phyloP scores from a whole-genome alignment of 1,140 invertebrate species.

The Gryllus bimaculatus region DNA sequence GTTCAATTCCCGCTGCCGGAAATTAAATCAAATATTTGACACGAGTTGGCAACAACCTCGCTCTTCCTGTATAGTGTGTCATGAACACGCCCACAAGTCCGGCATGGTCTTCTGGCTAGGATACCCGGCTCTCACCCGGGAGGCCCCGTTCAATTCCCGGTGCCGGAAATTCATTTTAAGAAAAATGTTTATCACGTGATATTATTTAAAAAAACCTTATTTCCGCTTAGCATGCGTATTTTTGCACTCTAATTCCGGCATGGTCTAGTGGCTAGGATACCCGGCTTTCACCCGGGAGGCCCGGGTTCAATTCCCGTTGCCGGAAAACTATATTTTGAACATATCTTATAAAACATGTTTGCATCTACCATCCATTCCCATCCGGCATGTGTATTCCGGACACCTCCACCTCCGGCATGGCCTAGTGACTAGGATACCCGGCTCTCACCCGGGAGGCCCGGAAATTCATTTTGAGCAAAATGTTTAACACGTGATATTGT shows the following conservation, averaged over 20 bases:
- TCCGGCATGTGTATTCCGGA: too few relatives aligned
- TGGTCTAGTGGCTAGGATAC: constrained; percentile 75
- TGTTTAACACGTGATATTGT: too few relatives aligned
- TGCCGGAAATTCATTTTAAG: not conserved
- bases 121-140: constrained; percentile 15
- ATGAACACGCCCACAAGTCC: too few relatives aligned
- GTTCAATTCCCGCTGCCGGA: constrained; percentile 77
- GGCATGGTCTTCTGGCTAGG: constrained; percentile 11
- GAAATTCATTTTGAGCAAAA: too few relatives aligned
- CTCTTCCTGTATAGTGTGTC: too few relatives aligned
- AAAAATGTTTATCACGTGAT: too few relatives aligned
- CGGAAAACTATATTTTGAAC: constrained; percentile 47
- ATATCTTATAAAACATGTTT: too few relatives aligned
- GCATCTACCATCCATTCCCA: too few relatives aligned
- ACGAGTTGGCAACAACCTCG: too few relatives aligned
- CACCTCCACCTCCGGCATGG: constrained; percentile 33
- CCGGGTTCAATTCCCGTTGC: constrained; percentile 77
- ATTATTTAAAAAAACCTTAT: too few relatives aligned
- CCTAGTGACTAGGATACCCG: constrained; percentile 78
- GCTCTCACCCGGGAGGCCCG: constrained; percentile 74
- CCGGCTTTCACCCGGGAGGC: constrained; percentile 74
- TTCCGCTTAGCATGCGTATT: too few relatives aligned
- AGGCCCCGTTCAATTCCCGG: constrained; percentile 12
- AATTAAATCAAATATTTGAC: constrained; percentile 24
- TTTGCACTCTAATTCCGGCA: too few relatives aligned